Percentiles rank a stretch among this genome's conserved stretches.
These are phyloP conservation scores for Nyctibius grandis DNA, from an alignment of 2,797 vertebrate species.

Conservation along the genomic window DNA sequence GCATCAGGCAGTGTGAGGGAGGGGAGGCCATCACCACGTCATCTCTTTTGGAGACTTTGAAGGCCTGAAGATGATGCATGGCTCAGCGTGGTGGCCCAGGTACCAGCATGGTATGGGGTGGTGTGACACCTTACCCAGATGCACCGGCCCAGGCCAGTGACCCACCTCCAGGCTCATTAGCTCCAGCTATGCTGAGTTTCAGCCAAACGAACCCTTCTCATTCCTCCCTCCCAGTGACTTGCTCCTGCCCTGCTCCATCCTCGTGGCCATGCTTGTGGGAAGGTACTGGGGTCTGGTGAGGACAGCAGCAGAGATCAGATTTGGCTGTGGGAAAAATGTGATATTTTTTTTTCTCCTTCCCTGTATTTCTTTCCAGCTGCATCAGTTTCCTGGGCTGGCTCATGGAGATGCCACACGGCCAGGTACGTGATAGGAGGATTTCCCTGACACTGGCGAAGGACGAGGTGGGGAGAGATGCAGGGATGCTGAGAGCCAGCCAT, in stretches of 20 bases:
- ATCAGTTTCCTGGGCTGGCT: neutral
- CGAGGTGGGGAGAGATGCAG: neutral
- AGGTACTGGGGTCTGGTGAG: neutral
- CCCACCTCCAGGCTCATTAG: neutral
- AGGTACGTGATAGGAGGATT: neutral
- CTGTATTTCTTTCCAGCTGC: neutral
- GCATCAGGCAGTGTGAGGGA: neutral
- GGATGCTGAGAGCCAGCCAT: neutral
- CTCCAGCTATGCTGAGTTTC: neutral
- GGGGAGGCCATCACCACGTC: rapidly evolving
- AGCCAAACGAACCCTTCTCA: neutral
- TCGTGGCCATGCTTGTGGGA: neutral
- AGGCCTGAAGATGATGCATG: neutral
- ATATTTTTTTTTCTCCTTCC: neutral
- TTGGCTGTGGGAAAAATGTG: neutral
- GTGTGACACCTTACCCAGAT: neutral
- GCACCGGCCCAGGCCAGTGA: rapidly evolving
- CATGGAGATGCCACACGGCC: rapidly evolving
- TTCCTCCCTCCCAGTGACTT: neutral
- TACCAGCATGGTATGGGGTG: rapidly evolving
- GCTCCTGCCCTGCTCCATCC: neutral
- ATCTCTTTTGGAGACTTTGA: neutral
- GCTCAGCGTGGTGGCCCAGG: neutral
- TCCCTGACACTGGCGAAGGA: rapidly evolving
- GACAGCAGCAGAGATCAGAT: neutral